These are phyloP conservation scores for Empis stercorea DNA, from an alignment of 2,888 invertebrate genomes.

Conservation along the genomic window DNA sequence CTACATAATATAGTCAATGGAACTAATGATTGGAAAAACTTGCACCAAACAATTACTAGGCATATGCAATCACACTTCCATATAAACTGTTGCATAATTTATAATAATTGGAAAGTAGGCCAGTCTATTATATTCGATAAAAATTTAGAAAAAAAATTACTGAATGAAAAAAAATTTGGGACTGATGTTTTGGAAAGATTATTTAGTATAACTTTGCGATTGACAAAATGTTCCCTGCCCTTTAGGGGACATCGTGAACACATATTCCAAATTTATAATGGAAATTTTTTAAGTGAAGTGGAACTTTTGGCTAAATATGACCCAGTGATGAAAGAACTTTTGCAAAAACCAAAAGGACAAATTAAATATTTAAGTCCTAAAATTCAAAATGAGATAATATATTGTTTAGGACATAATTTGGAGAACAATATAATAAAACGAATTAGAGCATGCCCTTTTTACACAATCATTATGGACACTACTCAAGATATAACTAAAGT, in stretches of 20 bases:
- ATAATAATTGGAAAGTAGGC: background rate
- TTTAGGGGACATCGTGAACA: constrained; percentile 2
- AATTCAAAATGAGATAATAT: background rate
- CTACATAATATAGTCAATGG: constrained; percentile 1
- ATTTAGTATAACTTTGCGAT: constrained; percentile 2
- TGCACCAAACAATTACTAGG: constrained; percentile 2
- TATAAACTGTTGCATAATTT: background rate
- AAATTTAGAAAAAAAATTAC: background rate
- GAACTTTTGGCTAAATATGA: constrained; percentile 4
- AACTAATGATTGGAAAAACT: constrained; percentile 3
- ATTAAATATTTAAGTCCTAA: constrained; percentile 1
- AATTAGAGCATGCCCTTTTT: constrained; percentile 1
- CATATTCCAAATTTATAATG: constrained; percentile 2
- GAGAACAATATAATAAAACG: background rate
- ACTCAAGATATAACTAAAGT: constrained; percentile 5
- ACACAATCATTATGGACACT: constrained; percentile 3
- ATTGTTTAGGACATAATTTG: background rate
- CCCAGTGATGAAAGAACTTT: background rate
- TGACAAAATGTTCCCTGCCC: constrained; percentile 1
- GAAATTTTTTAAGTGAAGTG: constrained; percentile 2
- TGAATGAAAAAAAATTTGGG: constrained; percentile 4
- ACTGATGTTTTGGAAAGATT: constrained; percentile 5
- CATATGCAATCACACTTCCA: background rate
- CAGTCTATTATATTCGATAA: background rate
- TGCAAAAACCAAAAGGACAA: background rate